Base-by-base conservation (phyloP, 1,140 invertebrate species). In the Drosophila tsacasi region DNA sequence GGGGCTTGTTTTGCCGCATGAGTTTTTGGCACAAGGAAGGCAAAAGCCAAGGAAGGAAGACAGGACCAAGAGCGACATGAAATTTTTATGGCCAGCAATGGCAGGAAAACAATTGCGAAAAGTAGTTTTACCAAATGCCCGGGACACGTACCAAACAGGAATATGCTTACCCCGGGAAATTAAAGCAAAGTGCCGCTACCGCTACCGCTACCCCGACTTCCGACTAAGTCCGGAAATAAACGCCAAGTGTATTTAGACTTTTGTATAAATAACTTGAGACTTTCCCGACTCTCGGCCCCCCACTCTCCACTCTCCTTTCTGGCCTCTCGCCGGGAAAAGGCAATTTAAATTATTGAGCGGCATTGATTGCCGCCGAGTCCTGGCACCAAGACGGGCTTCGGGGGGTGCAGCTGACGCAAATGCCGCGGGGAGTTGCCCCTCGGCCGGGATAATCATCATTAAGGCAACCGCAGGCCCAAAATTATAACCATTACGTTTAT, bases 401-500 rank as follows among this genome's bases (percentile, higher is more conserved):
- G 15, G 21, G 54, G 54, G 32, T 55, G 32, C 47, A 39, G 40
- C 46, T 84, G 85, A 90, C 84, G 85, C 81, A 87, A 84, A 79
- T 83, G 83, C 64, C 54, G 37, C 46, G 42, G 40, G 47, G 64
- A 76, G 79, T 54, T 60, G 59, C 23, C 47, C 21, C 66, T 19
- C 23, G 23, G 30, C 59, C 76, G 78, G 81, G 63, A 87, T 84
- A 89, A 90, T 90, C 84, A 89, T 87, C 84, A 87, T 84, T 87
- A 89, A 90, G 90, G 77, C 86, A 79, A 85, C 85, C 78, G 78
- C 75, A 68, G 79, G 81, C 69, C 75, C 84, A 84, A 85, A 89
- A 89, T 89, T 89, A 90, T 89, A 90, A 67, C 85, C 85, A 89
- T 89, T 85, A 90, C 83, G 79, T 79, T 79, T 90, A 89, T 85